Conservation (phyloP, 2,797 vertebrate genomes). For the Gallinago stenura region DNA sequence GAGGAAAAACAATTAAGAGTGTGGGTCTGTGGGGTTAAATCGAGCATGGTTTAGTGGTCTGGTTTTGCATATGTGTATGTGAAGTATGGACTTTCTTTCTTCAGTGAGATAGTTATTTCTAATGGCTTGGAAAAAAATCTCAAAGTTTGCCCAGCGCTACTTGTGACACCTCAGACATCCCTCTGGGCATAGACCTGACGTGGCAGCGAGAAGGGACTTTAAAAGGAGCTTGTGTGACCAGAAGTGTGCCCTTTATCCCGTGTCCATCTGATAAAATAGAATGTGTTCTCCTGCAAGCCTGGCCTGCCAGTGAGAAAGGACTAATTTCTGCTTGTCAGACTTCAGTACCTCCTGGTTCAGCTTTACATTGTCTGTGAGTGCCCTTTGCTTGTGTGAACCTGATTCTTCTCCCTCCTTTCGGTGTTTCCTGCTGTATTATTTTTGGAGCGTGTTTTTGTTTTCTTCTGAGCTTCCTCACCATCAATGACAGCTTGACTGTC, state of each 20-base stretch:
- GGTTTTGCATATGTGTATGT: not conserved
- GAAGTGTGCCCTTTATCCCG: not conserved
- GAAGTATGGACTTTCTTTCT: not conserved
- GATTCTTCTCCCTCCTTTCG: not conserved
- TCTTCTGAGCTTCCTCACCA: not conserved
- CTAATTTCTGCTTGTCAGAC: not conserved
- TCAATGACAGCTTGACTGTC: not conserved
- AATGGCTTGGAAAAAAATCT: not conserved
- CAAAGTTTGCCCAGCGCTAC: not conserved
- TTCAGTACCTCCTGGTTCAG: not conserved
- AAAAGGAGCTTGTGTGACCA: not conserved
- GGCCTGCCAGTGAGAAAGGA: not conserved
- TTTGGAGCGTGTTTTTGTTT: not conserved
- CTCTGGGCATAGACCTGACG: not conserved
- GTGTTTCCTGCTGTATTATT: not conserved
- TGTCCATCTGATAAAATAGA: not conserved
- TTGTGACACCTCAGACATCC: not conserved
- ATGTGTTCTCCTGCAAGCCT: not conserved
- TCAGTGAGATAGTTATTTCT: not conserved
- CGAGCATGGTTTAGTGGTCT: not conserved
- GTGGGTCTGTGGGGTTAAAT: not conserved
- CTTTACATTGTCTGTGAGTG: not conserved
- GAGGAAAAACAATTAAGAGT: not conserved
- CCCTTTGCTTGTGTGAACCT: not conserved
- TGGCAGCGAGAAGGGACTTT: not conserved